Evolutionary conservation across 2,888 invertebrate species (phyloP).

Genomic region (Parthenolecanium corni): DNA sequence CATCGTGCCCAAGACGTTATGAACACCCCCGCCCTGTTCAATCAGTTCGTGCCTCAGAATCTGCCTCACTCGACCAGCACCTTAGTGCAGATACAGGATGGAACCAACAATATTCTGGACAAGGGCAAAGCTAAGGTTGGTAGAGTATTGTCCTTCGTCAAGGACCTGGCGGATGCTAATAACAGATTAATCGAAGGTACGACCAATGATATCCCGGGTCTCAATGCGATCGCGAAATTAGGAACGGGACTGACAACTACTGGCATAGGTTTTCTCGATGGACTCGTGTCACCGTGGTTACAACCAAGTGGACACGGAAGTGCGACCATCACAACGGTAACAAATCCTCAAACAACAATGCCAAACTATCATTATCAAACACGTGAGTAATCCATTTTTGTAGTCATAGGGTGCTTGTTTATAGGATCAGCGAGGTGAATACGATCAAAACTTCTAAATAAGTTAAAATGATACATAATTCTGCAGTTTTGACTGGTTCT

Average conservation of each 20-base stretch:
- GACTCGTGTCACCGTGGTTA: neutral
- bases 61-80: neutral
- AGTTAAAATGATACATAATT: too few species aligned
- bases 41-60: neutral
- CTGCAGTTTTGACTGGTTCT: too few species aligned
- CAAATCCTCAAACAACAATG: neutral
- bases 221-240: neutral
- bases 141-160: neutral
- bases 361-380: too few species aligned
- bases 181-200: neutral
- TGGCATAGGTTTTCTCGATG: neutral
- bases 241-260: neutral
- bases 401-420: too few species aligned
- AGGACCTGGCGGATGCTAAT: slow-evolving; percentile 5
- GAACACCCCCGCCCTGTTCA: neutral
- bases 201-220: neutral
- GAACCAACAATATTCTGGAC: neutral
- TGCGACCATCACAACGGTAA: neutral
- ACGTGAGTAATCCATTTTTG: too few species aligned
- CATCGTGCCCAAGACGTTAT: neutral
- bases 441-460: too few species aligned
- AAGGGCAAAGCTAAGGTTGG: neutral
- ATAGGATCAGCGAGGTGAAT: too few species aligned
- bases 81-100: neutral
- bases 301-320: neutral